Conservation (phyloP, 2,797 vertebrate genomes). For the Danio albolineatus region DNA sequence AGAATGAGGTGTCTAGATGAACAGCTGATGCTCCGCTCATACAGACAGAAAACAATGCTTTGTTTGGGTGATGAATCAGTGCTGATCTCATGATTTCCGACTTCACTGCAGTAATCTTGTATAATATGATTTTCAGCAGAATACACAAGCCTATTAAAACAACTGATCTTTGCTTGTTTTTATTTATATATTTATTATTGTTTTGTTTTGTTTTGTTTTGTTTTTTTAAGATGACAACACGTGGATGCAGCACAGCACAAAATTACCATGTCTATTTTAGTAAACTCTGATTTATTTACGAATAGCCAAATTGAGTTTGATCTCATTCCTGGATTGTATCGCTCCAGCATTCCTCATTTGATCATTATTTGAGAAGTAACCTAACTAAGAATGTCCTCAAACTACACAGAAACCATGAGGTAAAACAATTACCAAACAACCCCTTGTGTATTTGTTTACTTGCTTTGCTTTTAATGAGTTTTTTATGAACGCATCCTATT, state of each 20-base stretch:
- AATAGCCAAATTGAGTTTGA: constrained; percentile 3
- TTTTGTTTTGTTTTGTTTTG: constrained; percentile 5
- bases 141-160: background rate
- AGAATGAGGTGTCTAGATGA: background rate
- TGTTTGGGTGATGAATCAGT: constrained; percentile 7
- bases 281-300: constrained; percentile 11
- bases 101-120: constrained; percentile 27
- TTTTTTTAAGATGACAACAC: background rate
- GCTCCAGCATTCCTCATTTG: too few species aligned
- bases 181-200: too few species aligned
- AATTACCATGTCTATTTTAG: background rate
- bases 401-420: background rate
- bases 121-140: constrained; percentile 16
- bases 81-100: constrained; percentile 15
- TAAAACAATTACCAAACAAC: background rate
- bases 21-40: background rate
- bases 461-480: too few species aligned
- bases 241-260: background rate
- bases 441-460: too few species aligned
- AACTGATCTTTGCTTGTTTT: background rate
- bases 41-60: background rate
- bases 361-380: background rate
- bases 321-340: background rate
- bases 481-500: too few species aligned
- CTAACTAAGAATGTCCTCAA: background rate